Percentiles rank a stretch among this genome's conserved stretches.
Conservation (phyloP, 2,888 invertebrate species). For the Muscina levida region DNA sequence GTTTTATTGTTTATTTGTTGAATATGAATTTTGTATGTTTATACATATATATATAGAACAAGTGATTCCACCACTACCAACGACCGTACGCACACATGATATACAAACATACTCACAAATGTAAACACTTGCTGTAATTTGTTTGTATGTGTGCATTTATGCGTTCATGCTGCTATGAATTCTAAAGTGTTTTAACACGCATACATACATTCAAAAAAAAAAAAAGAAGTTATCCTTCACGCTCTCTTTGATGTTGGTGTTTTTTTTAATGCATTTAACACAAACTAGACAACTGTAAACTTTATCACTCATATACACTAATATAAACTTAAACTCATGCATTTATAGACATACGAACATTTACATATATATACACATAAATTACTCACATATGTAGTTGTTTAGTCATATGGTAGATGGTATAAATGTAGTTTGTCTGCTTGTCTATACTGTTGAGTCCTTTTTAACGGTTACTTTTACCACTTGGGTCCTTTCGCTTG, state of each 20-base stretch:
- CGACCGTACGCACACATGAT: constrained; percentile 18
- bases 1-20: constrained; percentile 74
- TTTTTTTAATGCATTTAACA: not conserved
- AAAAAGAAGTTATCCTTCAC: constrained; percentile 18
- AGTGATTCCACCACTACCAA: constrained; percentile 39
- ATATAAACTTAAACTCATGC: no score
- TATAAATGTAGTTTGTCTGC: not conserved
- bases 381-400: not conserved
- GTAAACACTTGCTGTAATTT: not conserved
- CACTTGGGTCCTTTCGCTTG: constrained; percentile 46
- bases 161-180: constrained; percentile 24
- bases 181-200: constrained; percentile 34
- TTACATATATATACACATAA: not conserved
- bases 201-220: no score
- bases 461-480: not conserved
- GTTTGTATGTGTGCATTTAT: constrained; percentile 31
- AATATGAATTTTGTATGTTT: constrained; percentile 43
- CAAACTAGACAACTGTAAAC: constrained; percentile 1
- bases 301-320: not conserved
- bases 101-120: not conserved
- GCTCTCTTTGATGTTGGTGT: not conserved
- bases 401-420: not conserved
- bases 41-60: constrained; percentile 16
- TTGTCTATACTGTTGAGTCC: not conserved
- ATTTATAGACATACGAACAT: not conserved